Evolutionary conservation across 2,888 invertebrate species (phyloP), one percentile per base, ranked within the genome.

Genomic region (Sesia bembeciformis): DNA sequence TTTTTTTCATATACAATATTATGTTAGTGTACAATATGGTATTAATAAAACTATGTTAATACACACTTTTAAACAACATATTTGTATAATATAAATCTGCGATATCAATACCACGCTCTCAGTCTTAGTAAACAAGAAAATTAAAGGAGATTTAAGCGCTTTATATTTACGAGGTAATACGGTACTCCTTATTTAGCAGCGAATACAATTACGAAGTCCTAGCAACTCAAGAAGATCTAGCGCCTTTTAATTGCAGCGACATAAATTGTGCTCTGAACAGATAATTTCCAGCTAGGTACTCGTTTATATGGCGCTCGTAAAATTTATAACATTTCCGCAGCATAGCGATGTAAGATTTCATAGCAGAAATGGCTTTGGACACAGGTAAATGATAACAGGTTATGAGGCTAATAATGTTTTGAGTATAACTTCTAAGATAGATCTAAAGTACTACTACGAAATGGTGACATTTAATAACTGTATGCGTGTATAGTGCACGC

Each of bases 181-280:
- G 74, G 70, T 74, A 68, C 72, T 78, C 72, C 76, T 79, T 78
- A 80, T 76, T 80, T 80, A 78, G 72, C 70, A 70, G 69, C 57
- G 72, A 81, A 81, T 79, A 84, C 82, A 82, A 84, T 84, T 84
- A 82, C 78, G 74, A 78, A 78, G 74, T 78, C 69, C 74, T 74
- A 78, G 78, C 78, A 78, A 80, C 80, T 82, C 79, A 78, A 76
- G 78, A 70, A 82, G 81, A 81, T 80, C 74, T 78, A 79, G 72
- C 69, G 68, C 68, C 74, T 71, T 80, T 81, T 82, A 84, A 83
- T 84, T 84, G 76, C 78, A 74, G 64, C 67, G 63, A 70, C 74
- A 81, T 84, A 81, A 84, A 82, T 82, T 81, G 76, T 77, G 72
- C 71, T 75, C 70, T 68, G 77, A 78, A 76, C 77, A 77, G 76